phyloP scores from a whole-genome alignment of 2,888 invertebrate species.

The Beris chalybata region DNA sequence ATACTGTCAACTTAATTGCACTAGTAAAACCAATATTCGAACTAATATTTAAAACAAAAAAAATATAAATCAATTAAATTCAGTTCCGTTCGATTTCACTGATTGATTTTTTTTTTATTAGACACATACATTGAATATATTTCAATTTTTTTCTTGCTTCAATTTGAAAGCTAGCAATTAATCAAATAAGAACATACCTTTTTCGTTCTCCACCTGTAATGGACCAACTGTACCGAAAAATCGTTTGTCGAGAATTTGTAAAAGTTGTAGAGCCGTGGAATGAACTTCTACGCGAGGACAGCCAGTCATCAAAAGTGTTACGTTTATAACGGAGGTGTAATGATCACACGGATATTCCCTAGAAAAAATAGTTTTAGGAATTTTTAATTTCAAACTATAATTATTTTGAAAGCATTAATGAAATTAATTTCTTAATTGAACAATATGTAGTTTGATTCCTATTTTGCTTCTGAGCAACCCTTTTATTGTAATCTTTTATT shows the following conservation, averaged over 20 bases:
- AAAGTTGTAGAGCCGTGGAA: slow-evolving; percentile 89
- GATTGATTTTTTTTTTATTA: no score
- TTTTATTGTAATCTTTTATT: no score
- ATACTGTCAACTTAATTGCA: no score
- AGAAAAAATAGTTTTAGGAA: slow-evolving; percentile 43
- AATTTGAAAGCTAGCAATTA: neutral
- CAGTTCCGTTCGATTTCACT: no score
- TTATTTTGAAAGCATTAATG: neutral
- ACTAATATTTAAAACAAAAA: no score
- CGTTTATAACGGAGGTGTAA: slow-evolving; percentile 96
- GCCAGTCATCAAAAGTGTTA: slow-evolving; percentile 94
- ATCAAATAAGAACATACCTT: slow-evolving; percentile 63
- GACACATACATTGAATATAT: no score
- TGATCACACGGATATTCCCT: slow-evolving; percentile 98
- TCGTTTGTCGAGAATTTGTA: slow-evolving; percentile 90
- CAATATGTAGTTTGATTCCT: no score
- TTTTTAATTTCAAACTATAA: neutral
- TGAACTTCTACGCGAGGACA: slow-evolving; percentile 90
- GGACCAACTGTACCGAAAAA: slow-evolving; percentile 87
- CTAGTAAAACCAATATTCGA: no score
- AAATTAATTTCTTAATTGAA: no score
- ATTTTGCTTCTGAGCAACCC: no score
- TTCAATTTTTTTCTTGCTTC: neutral
- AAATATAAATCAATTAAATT: no score
- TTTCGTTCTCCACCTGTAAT: slow-evolving; percentile 70